Conservation (phyloP, 2,797 vertebrate species). For the Vireo griseus region DNA sequence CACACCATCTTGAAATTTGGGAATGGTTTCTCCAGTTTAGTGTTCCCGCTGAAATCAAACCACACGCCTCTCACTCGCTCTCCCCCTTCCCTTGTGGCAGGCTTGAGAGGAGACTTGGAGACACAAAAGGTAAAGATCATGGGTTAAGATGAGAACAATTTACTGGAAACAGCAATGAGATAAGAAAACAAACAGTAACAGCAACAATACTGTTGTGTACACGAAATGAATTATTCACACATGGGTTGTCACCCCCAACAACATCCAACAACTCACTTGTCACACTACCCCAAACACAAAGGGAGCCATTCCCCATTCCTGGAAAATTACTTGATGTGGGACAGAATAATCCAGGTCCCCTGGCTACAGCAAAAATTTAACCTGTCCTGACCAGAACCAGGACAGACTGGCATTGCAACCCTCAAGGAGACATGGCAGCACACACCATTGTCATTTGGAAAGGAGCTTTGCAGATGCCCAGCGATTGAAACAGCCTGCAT, state of each 20-base stretch:
- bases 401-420: neutral
- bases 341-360: neutral
- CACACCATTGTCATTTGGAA: neutral
- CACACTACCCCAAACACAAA: neutral
- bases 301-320: neutral
- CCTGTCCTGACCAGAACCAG: neutral
- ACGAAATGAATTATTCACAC: rapidly evolving
- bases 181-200: neutral
- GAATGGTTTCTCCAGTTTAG: neutral
- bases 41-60: neutral
- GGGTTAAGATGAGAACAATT: neutral
- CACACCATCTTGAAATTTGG: neutral
- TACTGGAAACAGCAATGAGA: neutral
- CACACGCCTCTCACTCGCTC: rapidly evolving
- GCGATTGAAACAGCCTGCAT: neutral
- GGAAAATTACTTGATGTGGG: neutral
- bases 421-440: neutral
- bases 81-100: no score
- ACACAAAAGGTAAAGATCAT: neutral
- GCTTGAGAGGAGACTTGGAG: neutral
- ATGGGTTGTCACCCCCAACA: neutral
- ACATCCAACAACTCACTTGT: rapidly evolving
- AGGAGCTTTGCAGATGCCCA: neutral
- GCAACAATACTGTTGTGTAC: neutral
- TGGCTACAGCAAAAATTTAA: neutral